Evolutionary conservation across 1,140 invertebrate genomes (phyloP).

Genomic region (Tetragnatha versicolor): DNA sequence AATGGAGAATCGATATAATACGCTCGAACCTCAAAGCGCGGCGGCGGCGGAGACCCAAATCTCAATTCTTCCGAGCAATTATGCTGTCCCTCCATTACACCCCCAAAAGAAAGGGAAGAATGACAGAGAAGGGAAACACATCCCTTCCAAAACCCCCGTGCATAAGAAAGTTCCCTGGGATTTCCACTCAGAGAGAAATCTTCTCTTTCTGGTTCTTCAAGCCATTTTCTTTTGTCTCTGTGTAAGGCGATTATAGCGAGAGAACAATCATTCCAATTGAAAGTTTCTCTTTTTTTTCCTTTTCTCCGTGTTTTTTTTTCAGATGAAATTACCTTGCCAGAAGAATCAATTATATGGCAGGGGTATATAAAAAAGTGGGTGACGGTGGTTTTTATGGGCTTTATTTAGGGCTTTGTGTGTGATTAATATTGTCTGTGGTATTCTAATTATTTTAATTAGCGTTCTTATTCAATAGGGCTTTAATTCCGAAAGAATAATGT

Average conservation of each 20-base stretch:
- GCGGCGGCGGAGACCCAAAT: not conserved
- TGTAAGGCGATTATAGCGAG: slow-evolving; percentile 9
- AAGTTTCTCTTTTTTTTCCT: not conserved
- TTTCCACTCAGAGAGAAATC: slow-evolving; percentile 1
- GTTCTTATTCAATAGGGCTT: too few species aligned
- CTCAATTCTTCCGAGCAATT: slow-evolving; percentile 37
- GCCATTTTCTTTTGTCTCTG: slow-evolving; percentile 12
- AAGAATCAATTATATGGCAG: slow-evolving; percentile 19
- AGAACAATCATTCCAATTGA: slow-evolving; percentile 10
- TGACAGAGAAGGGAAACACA: slow-evolving; percentile 2
- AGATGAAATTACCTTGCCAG: slow-evolving; percentile 15
- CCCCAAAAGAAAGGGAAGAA: not conserved
- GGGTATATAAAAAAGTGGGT: too few species aligned
- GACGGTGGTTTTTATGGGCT: too few species aligned
- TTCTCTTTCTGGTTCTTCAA: not conserved
- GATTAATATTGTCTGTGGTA: too few species aligned
- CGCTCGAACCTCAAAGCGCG: not conserved
- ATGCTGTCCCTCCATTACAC: slow-evolving; percentile 35
- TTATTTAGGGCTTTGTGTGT: too few species aligned
- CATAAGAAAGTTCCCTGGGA: not conserved
- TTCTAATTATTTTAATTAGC: too few species aligned
- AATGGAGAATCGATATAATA: too few species aligned
- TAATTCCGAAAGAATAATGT: too few species aligned
- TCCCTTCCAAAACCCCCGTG: too few species aligned
- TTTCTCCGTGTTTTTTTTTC: too few species aligned